These are phyloP conservation scores for Alentia gelatinosa DNA, from an alignment of 2,888 invertebrate species.

Conservation along the genomic window DNA sequence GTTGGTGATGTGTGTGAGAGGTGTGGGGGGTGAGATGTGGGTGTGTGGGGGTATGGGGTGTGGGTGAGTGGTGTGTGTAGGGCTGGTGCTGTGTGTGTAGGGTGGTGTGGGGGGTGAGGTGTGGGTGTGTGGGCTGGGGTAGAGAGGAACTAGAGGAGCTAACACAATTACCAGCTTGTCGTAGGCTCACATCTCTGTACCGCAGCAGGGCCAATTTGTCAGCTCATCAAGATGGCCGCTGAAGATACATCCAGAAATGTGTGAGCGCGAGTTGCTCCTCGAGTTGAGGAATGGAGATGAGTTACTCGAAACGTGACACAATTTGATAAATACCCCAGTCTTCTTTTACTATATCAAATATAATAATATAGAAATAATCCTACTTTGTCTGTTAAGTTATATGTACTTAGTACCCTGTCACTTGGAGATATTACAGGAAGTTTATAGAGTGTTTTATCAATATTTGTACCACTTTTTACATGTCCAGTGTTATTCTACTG, in stretches of 20 bases:
- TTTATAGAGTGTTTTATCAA: too few relatives aligned
- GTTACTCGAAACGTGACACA: too few relatives aligned
- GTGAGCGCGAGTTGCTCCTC: too few relatives aligned
- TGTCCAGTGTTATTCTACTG: too few relatives aligned
- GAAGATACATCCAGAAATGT: neutral
- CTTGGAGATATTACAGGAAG: too few relatives aligned
- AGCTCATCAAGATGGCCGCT: neutral
- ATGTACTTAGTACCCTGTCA: too few relatives aligned
- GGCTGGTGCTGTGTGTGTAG: neutral
- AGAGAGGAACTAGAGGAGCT: neutral
- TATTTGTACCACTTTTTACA: too few relatives aligned
- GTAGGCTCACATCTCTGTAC: neutral
- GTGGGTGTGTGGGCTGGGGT: neutral
- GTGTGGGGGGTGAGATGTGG: neutral
- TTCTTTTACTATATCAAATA: too few relatives aligned
- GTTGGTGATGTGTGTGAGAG: neutral
- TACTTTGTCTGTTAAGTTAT: too few relatives aligned
- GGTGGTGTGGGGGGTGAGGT: neutral
- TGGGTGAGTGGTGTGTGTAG: neutral
- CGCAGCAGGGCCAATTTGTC: neutral
- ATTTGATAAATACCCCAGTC: too few relatives aligned
- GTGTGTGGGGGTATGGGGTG: neutral
- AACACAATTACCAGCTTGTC: constrained; percentile 37
- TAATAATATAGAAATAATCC: too few relatives aligned
- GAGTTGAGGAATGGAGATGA: too few relatives aligned